These are phyloP conservation scores for Eulemur albifrons DNA, from an alignment of 2,797 vertebrate species.

Conservation along the genomic window DNA sequence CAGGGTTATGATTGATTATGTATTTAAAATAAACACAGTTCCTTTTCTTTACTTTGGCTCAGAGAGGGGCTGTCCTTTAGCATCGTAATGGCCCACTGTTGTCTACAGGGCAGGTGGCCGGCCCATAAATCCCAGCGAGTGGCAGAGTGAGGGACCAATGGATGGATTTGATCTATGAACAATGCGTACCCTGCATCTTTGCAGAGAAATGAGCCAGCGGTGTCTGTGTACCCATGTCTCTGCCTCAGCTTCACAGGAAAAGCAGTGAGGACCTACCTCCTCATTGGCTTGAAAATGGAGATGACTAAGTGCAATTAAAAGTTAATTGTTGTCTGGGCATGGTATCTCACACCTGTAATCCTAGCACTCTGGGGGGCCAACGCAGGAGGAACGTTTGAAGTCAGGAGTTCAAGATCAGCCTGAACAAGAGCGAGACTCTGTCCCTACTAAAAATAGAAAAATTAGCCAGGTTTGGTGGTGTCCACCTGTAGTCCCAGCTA, in stretches of 20 bases:
- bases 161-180: background rate
- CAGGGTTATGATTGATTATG: slow-evolving; percentile 69
- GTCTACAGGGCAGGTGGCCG: slow-evolving; percentile 61
- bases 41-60: slow-evolving; percentile 71
- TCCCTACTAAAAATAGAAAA: too few species aligned
- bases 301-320: slow-evolving; percentile 44
- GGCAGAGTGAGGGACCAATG: slow-evolving; percentile 2
- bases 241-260: background rate
- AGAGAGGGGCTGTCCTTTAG: slow-evolving; percentile 58
- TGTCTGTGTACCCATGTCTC: background rate
- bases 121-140: slow-evolving; percentile 45
- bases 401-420: too few species aligned
- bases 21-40: slow-evolving; percentile 77
- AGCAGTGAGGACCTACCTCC: background rate
- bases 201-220: background rate
- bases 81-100: slow-evolving; percentile 64
- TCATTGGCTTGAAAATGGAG: background rate
- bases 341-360: too few species aligned
- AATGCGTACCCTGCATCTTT: background rate
- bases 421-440: too few species aligned
- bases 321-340: background rate
- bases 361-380: too few species aligned
- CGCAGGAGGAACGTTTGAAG: accelerated
- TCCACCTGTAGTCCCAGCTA: too few species aligned
- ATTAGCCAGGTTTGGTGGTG: too few species aligned